These are phyloP conservation scores for Numida meleagris DNA, from an alignment of 2,113 vertebrate species.

Conservation along the genomic window DNA sequence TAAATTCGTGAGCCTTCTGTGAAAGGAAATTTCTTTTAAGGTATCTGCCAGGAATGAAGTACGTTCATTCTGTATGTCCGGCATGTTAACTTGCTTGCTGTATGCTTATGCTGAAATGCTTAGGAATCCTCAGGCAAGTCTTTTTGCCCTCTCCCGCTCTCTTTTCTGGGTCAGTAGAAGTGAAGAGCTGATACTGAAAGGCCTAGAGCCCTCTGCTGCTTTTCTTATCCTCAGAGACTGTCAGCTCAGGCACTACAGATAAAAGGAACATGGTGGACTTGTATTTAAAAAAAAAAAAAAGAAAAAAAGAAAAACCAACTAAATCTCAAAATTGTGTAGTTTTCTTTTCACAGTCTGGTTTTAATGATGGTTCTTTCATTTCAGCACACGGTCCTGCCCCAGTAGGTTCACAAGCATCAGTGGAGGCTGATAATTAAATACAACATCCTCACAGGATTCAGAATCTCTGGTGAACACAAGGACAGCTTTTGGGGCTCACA, in stretches of 20 bases:
- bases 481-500: neutral
- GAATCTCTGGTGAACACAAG: neutral
- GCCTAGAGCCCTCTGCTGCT: neutral
- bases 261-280: neutral
- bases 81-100: neutral
- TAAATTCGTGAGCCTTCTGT: neutral
- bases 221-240: neutral
- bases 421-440: neutral
- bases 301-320: neutral
- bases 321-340: neutral
- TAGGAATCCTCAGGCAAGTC: neutral
- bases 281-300: neutral
- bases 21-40: neutral
- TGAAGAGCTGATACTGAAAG: neutral
- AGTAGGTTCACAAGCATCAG: neutral
- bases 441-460: neutral
- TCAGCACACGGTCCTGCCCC: neutral
- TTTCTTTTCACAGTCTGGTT: neutral
- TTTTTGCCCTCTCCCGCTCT: neutral
- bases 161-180: neutral
- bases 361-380: neutral
- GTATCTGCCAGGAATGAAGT: accelerated
- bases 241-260: neutral
- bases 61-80: neutral
- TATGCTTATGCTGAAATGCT: neutral